Percentiles rank a stretch among this genome's conserved stretches.
These are phyloP conservation scores for Ectemnius cavifrons DNA, from an alignment of 2,888 invertebrate species.

Conservation along the genomic window DNA sequence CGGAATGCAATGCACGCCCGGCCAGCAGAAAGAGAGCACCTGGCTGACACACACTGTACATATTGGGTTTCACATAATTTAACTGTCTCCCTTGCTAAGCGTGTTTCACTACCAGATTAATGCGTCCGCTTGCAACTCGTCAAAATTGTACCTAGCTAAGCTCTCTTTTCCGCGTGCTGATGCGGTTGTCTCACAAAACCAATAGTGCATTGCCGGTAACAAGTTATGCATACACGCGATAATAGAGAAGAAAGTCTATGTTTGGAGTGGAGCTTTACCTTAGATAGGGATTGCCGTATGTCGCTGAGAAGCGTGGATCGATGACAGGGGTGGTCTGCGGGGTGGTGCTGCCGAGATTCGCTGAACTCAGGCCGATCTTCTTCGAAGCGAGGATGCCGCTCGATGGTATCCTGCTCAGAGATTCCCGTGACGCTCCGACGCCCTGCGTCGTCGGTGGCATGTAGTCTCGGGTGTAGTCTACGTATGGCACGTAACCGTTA, in stretches of 20 bases:
- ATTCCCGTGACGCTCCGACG: slow-evolving; percentile 75
- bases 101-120: slow-evolving; percentile 32
- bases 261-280: slow-evolving; percentile 79
- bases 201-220: no score
- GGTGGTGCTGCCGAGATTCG: slow-evolving; percentile 71
- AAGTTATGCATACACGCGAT: no score
- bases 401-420: slow-evolving; percentile 75
- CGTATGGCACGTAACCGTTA: slow-evolving; percentile 92
- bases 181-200: no score
- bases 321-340: slow-evolving; percentile 79
- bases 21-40: background rate
- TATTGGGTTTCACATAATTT: slow-evolving; percentile 36
- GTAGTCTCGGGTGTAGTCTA: slow-evolving; percentile 93
- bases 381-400: slow-evolving; percentile 74
- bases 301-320: slow-evolving; percentile 92
- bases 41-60: background rate
- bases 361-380: slow-evolving; percentile 76
- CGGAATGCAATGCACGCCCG: no score
- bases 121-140: slow-evolving; percentile 35
- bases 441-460: slow-evolving; percentile 86
- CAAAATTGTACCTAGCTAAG: slow-evolving; percentile 2
- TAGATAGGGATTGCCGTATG: slow-evolving; percentile 93
- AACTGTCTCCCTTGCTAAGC: slow-evolving; percentile 32
- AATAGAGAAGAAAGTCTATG: no score
- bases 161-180: no score